phyloP scores from a whole-genome alignment of 2,113 vertebrate species.

The Hucho hucho region DNA sequence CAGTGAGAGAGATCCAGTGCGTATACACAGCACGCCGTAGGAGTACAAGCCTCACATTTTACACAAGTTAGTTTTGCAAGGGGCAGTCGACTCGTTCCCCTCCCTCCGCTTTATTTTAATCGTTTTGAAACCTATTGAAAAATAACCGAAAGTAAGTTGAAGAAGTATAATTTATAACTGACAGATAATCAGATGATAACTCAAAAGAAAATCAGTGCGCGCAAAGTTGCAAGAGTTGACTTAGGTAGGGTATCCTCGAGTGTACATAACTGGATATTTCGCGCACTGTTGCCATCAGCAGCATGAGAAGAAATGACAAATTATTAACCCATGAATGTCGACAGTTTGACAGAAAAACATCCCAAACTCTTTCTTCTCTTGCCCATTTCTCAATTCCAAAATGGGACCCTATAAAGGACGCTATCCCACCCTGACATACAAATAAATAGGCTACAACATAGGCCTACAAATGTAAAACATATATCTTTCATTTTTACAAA shows the following conservation, averaged over 20 bases:
- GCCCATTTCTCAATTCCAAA: neutral
- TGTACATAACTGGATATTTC: constrained; percentile 56
- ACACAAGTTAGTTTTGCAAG: constrained; percentile 24
- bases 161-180: neutral
- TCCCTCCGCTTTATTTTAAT: constrained; percentile 24
- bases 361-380: neutral
- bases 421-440: too few relatives aligned
- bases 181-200: neutral
- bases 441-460: too few relatives aligned
- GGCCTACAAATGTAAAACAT: too few relatives aligned
- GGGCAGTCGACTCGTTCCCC: constrained; percentile 21
- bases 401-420: neutral
- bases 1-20: constrained; percentile 20
- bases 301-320: constrained; percentile 15
- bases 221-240: constrained; percentile 2
- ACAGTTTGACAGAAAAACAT: constrained; percentile 18
- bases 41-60: constrained; percentile 54
- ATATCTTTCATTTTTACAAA: too few relatives aligned
- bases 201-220: neutral
- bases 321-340: constrained; percentile 54
- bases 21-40: constrained; percentile 17
- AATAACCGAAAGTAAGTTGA: neutral
- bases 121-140: neutral
- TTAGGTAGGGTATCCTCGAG: constrained; percentile 11
- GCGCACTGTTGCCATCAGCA: constrained; percentile 46